Conservation (phyloP, 2,113 vertebrate genomes). For the Petromus typicus region DNA sequence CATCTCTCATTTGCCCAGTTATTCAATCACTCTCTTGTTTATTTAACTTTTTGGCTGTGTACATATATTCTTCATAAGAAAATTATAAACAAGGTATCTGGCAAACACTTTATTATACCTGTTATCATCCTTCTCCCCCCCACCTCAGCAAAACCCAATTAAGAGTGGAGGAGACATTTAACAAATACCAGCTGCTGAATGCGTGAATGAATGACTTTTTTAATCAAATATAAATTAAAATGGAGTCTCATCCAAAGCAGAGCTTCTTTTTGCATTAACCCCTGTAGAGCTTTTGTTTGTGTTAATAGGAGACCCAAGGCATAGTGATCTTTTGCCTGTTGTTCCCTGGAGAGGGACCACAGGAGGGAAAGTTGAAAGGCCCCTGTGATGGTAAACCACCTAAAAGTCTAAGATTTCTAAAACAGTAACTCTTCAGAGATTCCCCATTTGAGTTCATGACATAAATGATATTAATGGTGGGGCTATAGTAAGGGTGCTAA, state of each 20-base stretch:
- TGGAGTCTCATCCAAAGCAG: constrained; percentile 58
- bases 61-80: constrained; percentile 68
- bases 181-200: constrained; percentile 73
- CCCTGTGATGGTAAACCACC: background rate
- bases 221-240: constrained; percentile 80
- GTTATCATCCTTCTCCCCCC: background rate
- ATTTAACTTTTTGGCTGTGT: constrained; percentile 66
- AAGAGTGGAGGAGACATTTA: constrained; percentile 80
- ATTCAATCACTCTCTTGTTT: constrained; percentile 70
- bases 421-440: constrained; percentile 79
- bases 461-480: constrained; percentile 64
- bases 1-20: constrained; percentile 32
- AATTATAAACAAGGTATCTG: constrained; percentile 79
- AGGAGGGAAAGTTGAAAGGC: background rate
- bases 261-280: constrained; percentile 65
- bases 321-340: background rate
- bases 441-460: constrained; percentile 77
- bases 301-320: background rate
- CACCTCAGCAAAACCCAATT: constrained; percentile 74
- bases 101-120: constrained; percentile 72
- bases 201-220: constrained; percentile 79
- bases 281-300: background rate
- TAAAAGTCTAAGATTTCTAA: constrained; percentile 77
- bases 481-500: background rate
- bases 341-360: background rate